Conservation (phyloP, 2,113 vertebrate genomes). For the Geothlypis trichas region DNA sequence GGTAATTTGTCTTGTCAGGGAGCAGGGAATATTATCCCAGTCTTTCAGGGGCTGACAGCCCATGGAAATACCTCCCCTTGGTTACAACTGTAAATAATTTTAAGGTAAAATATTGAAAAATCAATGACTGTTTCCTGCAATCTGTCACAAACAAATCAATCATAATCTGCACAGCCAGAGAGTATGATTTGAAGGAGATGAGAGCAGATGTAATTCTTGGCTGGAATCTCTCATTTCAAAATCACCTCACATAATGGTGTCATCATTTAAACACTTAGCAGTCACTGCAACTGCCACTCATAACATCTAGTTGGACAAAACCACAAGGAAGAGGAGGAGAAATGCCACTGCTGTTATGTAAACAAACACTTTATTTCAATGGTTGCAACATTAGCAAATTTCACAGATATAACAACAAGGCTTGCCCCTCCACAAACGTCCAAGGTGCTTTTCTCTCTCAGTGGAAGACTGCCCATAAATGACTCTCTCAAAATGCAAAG, state of each 20-base stretch:
- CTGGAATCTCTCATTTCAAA: slow-evolving; percentile 93
- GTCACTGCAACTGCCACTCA: slow-evolving; percentile 81
- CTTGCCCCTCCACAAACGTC: not conserved
- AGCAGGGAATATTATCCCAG: slow-evolving; percentile 88
- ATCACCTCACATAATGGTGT: slow-evolving; percentile 95
- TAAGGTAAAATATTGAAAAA: slow-evolving; percentile 98
- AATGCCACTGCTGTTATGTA: slow-evolving; percentile 62
- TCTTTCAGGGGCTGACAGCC: slow-evolving; percentile 87
- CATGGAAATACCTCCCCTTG: slow-evolving; percentile 86
- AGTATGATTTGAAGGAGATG: slow-evolving; percentile 79
- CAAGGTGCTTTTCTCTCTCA: not conserved
- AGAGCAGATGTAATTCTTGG: slow-evolving; percentile 87
- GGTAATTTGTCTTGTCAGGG: slow-evolving; percentile 95
- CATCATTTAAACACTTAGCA: slow-evolving; percentile 97
- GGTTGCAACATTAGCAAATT: slow-evolving; percentile 50
- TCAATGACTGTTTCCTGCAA: slow-evolving; percentile 99
- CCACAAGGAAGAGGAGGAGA: slow-evolving; percentile 68
- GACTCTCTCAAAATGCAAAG: not conserved
- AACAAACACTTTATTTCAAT: slow-evolving; percentile 74
- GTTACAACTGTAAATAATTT: slow-evolving; percentile 98
- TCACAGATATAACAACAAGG: slow-evolving; percentile 25
- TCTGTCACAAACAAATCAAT: slow-evolving; percentile 98
- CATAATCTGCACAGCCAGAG: slow-evolving; percentile 87
- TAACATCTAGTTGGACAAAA: slow-evolving; percentile 74
- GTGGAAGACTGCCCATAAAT: not conserved